Conservation (phyloP, 2,797 vertebrate genomes). For the Anisognathus igniventris region DNA sequence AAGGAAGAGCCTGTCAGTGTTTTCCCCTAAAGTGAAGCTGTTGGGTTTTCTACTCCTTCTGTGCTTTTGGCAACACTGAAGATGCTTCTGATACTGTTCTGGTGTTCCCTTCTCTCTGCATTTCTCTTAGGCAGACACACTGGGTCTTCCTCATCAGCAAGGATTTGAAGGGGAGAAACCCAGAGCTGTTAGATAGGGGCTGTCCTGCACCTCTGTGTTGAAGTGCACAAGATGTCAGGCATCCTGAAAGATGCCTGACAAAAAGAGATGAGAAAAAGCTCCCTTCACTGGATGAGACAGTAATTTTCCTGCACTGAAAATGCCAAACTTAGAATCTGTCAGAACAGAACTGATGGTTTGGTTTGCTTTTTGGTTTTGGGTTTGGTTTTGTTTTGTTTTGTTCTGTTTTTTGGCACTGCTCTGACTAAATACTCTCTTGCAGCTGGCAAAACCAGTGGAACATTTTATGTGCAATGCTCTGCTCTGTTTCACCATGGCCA, state of each 20-base stretch:
- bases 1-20: not conserved
- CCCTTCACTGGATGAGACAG: fast-evolving
- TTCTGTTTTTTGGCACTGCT: not conserved
- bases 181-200: no score
- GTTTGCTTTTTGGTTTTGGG: not conserved
- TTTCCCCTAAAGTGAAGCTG: not conserved
- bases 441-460: not conserved
- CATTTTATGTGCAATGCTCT: not conserved
- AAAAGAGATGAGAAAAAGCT: not conserved
- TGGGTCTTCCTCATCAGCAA: not conserved
- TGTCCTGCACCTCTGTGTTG: not conserved
- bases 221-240: not conserved
- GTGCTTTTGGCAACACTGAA: not conserved
- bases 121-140: not conserved
- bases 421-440: not conserved
- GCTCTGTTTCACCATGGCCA: not conserved
- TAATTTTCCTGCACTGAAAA: not conserved
- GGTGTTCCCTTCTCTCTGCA: not conserved
- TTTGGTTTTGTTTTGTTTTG: not conserved
- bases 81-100: not conserved
- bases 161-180: not conserved
- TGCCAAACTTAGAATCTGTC: not conserved
- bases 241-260: not conserved
- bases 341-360: not conserved
- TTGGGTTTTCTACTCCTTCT: not conserved